Percentiles rank a stretch among this genome's conserved stretches.
These are phyloP conservation scores for Microtus richardsoni DNA, from an alignment of 2,113 vertebrate genomes.

Conservation along the genomic window DNA sequence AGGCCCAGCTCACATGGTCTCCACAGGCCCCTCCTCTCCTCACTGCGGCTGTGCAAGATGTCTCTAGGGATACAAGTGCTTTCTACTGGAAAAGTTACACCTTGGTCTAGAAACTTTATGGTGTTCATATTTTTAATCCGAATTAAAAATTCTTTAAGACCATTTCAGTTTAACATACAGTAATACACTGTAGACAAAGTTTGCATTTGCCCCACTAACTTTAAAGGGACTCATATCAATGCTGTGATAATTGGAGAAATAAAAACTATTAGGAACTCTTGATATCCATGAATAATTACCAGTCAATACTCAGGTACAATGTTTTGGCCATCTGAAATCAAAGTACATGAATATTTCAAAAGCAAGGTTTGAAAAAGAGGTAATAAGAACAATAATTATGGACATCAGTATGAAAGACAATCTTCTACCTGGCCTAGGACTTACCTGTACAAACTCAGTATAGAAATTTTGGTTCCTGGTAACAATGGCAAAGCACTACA, in stretches of 20 bases:
- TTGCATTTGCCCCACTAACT: slow-evolving; percentile 71
- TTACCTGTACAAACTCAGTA: slow-evolving; percentile 86
- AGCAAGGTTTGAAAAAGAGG: slow-evolving; percentile 78
- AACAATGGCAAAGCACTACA: slow-evolving; percentile 84
- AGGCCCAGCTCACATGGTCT: slow-evolving; percentile 83
- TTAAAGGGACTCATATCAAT: slow-evolving; percentile 71
- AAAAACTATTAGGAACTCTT: slow-evolving; percentile 72
- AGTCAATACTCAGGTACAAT: slow-evolving; percentile 73
- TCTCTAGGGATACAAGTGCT: slow-evolving; percentile 81
- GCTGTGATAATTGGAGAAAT: slow-evolving; percentile 62
- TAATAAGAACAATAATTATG: slow-evolving; percentile 82
- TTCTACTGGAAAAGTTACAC: slow-evolving; percentile 79
- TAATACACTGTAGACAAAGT: slow-evolving; percentile 79
- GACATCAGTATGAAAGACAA: slow-evolving; percentile 78
- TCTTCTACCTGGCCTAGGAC: slow-evolving; percentile 82
- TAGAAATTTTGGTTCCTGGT: slow-evolving; percentile 82
- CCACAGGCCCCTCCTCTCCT: slow-evolving; percentile 75
- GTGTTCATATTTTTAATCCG: slow-evolving; percentile 82
- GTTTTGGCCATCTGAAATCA: slow-evolving; percentile 74
- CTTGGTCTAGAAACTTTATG: slow-evolving; percentile 79
- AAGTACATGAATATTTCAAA: slow-evolving; percentile 78
- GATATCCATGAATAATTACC: slow-evolving; percentile 67
- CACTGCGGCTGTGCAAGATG: slow-evolving; percentile 83
- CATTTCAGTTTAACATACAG: slow-evolving; percentile 79
- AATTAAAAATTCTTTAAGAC: slow-evolving; percentile 81